Evolutionary conservation across 2,113 vertebrate species (phyloP).

Genomic region (Marcusenius ussheri): DNA sequence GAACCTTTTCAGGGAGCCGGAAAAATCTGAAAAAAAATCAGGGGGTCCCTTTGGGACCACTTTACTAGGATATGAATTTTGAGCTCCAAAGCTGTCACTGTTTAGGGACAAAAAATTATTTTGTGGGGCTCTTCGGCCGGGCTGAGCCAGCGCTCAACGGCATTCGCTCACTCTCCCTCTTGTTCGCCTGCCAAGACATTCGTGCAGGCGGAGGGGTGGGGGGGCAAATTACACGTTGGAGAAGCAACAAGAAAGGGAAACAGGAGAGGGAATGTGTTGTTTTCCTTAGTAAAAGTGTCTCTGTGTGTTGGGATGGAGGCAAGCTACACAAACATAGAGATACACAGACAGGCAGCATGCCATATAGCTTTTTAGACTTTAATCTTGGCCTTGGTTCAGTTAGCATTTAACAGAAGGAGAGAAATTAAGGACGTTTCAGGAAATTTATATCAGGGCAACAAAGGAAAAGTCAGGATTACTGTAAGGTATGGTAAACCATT

Average conservation of each 20-base stretch:
- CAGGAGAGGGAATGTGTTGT: slow-evolving; percentile 11
- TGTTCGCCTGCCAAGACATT: slow-evolving; percentile 49
- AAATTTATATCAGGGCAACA: background rate
- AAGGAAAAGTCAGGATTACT: background rate
- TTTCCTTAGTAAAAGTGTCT: slow-evolving; percentile 1
- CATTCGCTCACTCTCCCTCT: slow-evolving; percentile 39
- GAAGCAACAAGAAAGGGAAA: slow-evolving; percentile 15
- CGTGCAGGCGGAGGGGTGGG: slow-evolving; percentile 38
- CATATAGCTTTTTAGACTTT: slow-evolving; percentile 1
- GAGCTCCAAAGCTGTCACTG: slow-evolving; percentile 31
- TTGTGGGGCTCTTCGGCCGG: slow-evolving; percentile 42
- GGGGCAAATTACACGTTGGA: slow-evolving; percentile 12
- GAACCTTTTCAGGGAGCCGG: slow-evolving; percentile 40
- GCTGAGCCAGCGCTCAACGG: slow-evolving; percentile 40
- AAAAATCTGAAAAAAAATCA: slow-evolving; percentile 60
- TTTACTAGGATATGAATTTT: slow-evolving; percentile 37
- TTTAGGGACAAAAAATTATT: slow-evolving; percentile 51
- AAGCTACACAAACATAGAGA: background rate
- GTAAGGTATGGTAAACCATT: background rate
- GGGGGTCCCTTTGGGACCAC: slow-evolving; percentile 30
- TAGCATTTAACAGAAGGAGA: slow-evolving; percentile 1
- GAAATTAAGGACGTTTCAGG: background rate
- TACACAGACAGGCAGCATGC: background rate
- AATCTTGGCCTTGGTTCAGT: slow-evolving; percentile 6
- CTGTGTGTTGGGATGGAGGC: background rate